phyloP scores from a whole-genome alignment of 2,888 invertebrate species.

The Agriopis leucophaearia region DNA sequence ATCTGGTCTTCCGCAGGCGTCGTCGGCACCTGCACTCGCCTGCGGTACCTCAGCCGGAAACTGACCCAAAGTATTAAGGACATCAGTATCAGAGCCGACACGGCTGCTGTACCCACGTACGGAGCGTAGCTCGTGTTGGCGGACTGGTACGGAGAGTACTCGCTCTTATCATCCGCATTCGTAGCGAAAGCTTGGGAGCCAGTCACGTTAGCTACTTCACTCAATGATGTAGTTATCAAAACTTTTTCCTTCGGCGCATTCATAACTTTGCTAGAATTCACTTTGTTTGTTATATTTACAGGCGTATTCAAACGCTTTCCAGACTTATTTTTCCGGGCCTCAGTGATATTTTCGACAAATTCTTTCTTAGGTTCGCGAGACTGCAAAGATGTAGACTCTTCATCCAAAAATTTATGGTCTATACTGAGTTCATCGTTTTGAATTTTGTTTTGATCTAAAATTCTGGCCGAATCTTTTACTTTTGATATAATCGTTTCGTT shows the following conservation, averaged over 20 bases:
- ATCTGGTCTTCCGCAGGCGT: constrained; percentile 79
- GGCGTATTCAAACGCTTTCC: constrained; percentile 77
- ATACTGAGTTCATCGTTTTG: constrained; percentile 69
- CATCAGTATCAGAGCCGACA: constrained; percentile 84
- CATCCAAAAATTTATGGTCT: constrained; percentile 70
- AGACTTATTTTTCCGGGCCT: constrained; percentile 58
- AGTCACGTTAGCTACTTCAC: constrained; percentile 56
- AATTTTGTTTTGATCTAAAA: constrained; percentile 71
- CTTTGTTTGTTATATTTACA: constrained; percentile 56
- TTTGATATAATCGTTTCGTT: constrained; percentile 67
- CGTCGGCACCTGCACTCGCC: constrained; percentile 66
- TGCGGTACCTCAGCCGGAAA: constrained; percentile 74
- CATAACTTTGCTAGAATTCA: constrained; percentile 32
- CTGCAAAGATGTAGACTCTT: constrained; percentile 57
- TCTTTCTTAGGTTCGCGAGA: constrained; percentile 57
- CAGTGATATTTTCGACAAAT: constrained; percentile 50
- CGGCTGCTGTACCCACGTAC: constrained; percentile 86
- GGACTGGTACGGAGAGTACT: constrained; percentile 74
- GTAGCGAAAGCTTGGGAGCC: constrained; percentile 56
- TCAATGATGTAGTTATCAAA: constrained; percentile 53
- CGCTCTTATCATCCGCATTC: constrained; percentile 69
- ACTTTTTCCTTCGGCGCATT: constrained; percentile 52
- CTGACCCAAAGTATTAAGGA: constrained; percentile 85
- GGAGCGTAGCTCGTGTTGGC: constrained; percentile 68
- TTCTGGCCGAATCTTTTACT: constrained; percentile 66